Base-by-base conservation (phyloP, 2,113 vertebrate species). In the Anser brachyrhynchus region DNA sequence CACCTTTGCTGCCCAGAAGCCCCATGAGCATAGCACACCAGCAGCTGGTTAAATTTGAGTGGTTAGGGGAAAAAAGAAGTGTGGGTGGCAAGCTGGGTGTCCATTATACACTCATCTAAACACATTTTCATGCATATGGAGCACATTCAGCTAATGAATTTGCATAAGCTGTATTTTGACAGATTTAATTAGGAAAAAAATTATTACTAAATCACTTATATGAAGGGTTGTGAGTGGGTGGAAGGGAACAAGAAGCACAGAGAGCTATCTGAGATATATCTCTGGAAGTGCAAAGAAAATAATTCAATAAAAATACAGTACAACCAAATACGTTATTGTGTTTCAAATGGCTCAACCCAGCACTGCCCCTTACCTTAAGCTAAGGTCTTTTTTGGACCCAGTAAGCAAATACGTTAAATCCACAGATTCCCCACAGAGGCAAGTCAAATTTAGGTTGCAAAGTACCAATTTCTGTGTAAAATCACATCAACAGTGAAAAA, bases 11-110 rank as follows among this genome's bases (percentile, higher is more conserved):
- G 29, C 22, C n/a, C 49, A 29, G 70, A 82, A 52, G 6, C 35
- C 33, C 28, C 3, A 49, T 61, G 13, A 41, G 12, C 70, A 19
- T 4, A 70, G 29, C 55, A 35, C 20, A 70, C 3, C 10, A 89
- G 46, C 23, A 51, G 19, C 5, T 46, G 8, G 4, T 19, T 74
- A 74, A 52, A 35, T 39, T 14, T 31, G 20, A 46, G 28, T 19
- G 15, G 3, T n/a, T 2, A 11, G 16, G 13, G 7, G 7, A 13
- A 2, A 6, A 2, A 41, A 62, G 26, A 4, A 3, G 9, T 74
- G 26, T 18, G 18, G 54, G 12, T 22, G 25, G 21, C 21, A 31
- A 84, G 6, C 11, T 62, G 12, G 17, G 6, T 44, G 31, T 67
- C 35, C 39, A 3, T 46, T 61, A 58, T 11, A 49, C 4, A 22